A percentile compares a stretch with the other conserved stretches of the same genome.
These are phyloP conservation scores for Tonatia bakeri DNA, from an alignment of 2,113 vertebrate genomes.

Conservation along the genomic window DNA sequence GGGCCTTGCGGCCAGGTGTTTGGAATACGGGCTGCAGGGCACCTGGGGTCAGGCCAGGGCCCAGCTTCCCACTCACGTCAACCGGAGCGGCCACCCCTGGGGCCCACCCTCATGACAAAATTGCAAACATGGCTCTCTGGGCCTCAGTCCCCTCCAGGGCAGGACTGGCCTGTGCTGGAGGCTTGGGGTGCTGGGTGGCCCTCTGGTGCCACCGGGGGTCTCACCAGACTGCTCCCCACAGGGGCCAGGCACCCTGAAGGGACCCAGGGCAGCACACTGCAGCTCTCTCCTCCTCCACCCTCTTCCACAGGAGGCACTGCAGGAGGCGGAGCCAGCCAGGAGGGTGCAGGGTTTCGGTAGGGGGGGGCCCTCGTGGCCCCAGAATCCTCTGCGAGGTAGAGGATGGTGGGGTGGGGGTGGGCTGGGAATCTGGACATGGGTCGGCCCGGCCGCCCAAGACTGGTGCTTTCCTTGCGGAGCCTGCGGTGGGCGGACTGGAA, in stretches of 20 bases:
- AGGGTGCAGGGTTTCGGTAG: not conserved
- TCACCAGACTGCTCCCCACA: not conserved
- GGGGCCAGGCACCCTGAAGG: not conserved
- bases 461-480: not conserved
- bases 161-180: rapidly evolving
- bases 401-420: not conserved
- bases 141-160: not conserved
- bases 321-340: not conserved
- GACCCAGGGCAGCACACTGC: not conserved
- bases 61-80: not conserved
- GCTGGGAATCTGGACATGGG: not conserved
- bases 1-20: not conserved
- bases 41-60: not conserved
- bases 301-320: not conserved
- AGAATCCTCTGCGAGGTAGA: not conserved
- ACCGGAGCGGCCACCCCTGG: not conserved
- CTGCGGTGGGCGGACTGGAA: not conserved
- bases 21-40: not conserved
- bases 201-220: not conserved
- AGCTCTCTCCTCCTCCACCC: not conserved
- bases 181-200: not conserved
- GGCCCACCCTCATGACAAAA: not conserved
- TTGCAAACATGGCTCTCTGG: no score
- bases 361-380: not conserved
- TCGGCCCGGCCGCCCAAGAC: not conserved